phyloP scores from a whole-genome alignment of 2,888 invertebrate species.

The Lithosia quadra region DNA sequence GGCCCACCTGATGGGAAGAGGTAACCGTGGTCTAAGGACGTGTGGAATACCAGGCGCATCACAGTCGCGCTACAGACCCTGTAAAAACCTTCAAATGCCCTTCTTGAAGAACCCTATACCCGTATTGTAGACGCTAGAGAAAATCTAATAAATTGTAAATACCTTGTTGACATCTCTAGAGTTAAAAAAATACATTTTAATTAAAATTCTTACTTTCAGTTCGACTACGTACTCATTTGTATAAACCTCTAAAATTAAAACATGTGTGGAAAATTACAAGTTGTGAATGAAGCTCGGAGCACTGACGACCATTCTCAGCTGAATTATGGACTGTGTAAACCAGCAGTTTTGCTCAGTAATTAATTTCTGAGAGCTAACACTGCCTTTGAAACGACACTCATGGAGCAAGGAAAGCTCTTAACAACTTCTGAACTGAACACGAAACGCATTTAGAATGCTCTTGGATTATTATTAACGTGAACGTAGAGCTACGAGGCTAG shows the following conservation, averaged over 20 bases:
- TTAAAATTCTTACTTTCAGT: neutral
- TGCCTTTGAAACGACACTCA: slow-evolving; percentile 63
- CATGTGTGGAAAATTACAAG: slow-evolving; percentile 44
- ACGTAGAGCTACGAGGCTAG: neutral
- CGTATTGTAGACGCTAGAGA: too few species aligned
- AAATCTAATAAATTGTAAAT: too few species aligned
- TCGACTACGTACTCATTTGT: neutral
- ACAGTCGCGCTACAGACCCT: too few species aligned
- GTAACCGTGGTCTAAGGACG: too few species aligned
- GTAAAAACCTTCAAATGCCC: too few species aligned
- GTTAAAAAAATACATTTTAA: too few species aligned
- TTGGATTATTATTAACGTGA: slow-evolving; percentile 30
- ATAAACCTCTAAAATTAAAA: slow-evolving; percentile 26
- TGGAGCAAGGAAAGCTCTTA: slow-evolving; percentile 53
- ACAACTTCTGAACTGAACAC: slow-evolving; percentile 61
- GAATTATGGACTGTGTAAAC: slow-evolving; percentile 62
- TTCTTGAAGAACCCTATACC: too few species aligned
- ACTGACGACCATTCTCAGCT: slow-evolving; percentile 55
- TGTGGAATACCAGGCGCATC: too few species aligned
- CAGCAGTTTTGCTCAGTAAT: slow-evolving; percentile 68
- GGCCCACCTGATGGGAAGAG: too few species aligned
- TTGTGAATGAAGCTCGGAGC: slow-evolving; percentile 38
- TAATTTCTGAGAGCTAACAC: slow-evolving; percentile 67
- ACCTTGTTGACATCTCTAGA: too few species aligned
- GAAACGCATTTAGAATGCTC: slow-evolving; percentile 42